Percentiles rank a stretch among this genome's conserved stretches.
Conservation (phyloP, 2,797 vertebrate species). For the Chiloscyllium punctatum region DNA sequence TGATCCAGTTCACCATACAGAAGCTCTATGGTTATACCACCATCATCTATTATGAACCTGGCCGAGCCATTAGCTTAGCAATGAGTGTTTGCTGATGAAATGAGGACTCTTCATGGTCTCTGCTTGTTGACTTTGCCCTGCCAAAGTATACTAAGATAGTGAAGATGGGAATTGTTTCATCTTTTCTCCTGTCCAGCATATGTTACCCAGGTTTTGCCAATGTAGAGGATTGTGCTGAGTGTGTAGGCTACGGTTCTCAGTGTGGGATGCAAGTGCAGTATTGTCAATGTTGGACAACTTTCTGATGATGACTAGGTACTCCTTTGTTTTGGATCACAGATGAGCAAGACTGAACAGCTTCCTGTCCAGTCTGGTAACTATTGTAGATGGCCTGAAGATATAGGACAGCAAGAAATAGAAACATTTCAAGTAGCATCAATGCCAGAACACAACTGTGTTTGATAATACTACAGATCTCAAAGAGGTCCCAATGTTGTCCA, state of each 20-base stretch:
- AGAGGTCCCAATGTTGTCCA: neutral
- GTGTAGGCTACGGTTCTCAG: neutral
- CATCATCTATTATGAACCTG: too few species aligned
- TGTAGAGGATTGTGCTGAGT: neutral
- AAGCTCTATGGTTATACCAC: too few species aligned
- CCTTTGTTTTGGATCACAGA: neutral
- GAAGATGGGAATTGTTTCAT: neutral
- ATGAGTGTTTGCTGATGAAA: too few species aligned
- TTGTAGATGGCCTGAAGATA: neutral
- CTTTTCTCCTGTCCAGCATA: neutral
- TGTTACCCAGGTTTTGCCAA: neutral
- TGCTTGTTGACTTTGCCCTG: neutral
- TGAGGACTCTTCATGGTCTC: neutral
- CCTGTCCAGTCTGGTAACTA: neutral
- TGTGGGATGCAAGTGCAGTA: neutral
- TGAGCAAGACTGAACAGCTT: neutral
- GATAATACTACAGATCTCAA: neutral
- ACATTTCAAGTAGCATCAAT: neutral
- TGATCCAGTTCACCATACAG: too few species aligned
- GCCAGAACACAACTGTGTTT: neutral
- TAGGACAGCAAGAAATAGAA: neutral
- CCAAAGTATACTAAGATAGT: neutral
- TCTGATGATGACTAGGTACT: neutral
- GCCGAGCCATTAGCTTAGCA: too few species aligned
- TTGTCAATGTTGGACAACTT: neutral